Conservation (phyloP, 2,888 invertebrate species). For the Tiliacea citrago region DNA sequence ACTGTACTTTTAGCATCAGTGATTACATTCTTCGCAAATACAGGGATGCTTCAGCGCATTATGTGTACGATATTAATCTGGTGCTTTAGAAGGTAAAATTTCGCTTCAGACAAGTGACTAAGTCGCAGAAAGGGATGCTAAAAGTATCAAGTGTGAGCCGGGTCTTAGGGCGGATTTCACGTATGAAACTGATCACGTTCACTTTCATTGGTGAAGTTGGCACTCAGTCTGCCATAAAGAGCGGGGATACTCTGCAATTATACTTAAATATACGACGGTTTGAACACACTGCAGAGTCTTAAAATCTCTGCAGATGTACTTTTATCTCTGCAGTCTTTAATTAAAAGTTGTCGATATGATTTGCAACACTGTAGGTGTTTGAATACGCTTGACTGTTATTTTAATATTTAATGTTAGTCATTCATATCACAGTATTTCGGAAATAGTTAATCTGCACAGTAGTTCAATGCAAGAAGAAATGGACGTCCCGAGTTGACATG, state of each 20-base stretch:
- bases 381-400: constrained; percentile 18
- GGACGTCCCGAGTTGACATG: not conserved
- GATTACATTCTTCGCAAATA: not conserved
- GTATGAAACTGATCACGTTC: too few species aligned
- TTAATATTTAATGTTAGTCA: constrained; percentile 8
- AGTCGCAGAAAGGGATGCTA: constrained; percentile 10
- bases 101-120: constrained; percentile 5
- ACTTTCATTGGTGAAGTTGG: too few species aligned
- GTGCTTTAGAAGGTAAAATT: constrained; percentile 15
- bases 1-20: constrained; percentile 16
- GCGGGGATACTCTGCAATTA: constrained; percentile 35
- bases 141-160: constrained; percentile 2
- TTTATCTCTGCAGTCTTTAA: constrained; percentile 36
- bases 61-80: not conserved
- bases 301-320: constrained; percentile 13
- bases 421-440: constrained; percentile 29
- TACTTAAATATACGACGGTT: constrained; percentile 1
- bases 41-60: not conserved
- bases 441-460: not conserved
- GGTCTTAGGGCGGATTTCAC: not conserved
- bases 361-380: constrained; percentile 31
- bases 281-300: constrained; percentile 6
- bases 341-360: constrained; percentile 24
- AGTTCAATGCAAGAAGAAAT: not conserved
- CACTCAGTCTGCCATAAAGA: not conserved